These are phyloP conservation scores for Ovis canadensis DNA, from an alignment of 2,113 vertebrate genomes.

Conservation along the genomic window DNA sequence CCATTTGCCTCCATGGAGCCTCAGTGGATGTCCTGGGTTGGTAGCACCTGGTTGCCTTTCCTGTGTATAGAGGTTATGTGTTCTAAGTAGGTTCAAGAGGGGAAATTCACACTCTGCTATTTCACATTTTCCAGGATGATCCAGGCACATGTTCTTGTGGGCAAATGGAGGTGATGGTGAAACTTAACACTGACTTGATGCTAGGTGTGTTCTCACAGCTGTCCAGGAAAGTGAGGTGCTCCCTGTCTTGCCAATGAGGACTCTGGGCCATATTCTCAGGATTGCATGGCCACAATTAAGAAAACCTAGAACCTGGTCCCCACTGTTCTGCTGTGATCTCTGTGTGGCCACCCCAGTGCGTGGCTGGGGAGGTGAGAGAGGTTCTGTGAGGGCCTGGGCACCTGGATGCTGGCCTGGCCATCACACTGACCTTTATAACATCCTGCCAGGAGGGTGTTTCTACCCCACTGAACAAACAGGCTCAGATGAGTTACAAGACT, in stretches of 20 bases:
- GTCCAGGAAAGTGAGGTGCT: not conserved
- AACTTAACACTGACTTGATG: too few species aligned
- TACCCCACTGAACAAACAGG: too few species aligned
- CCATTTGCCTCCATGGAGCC: not conserved
- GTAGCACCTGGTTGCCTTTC: not conserved
- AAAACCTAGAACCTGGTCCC: not conserved
- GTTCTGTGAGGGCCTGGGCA: not conserved
- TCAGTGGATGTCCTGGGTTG: not conserved
- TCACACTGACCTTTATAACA: not conserved
- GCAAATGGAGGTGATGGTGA: not conserved
- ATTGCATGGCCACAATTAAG: not conserved
- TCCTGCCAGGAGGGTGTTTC: not conserved
- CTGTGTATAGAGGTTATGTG: not conserved
- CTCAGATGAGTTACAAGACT: not conserved
- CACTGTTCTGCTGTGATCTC: not conserved
- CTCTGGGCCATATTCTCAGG: accelerated
- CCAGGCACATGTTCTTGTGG: not conserved
- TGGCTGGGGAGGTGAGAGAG: not conserved
- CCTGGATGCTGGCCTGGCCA: not conserved
- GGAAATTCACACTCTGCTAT: not conserved
- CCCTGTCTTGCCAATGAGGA: not conserved
- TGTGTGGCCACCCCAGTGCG: not conserved
- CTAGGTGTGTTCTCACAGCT: not conserved
- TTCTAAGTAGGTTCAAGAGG: not conserved
- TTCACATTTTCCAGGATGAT: not conserved